Percentiles rank a stretch among this genome's conserved stretches.
These are phyloP conservation scores for Charaxes varanes DNA, from an alignment of 1,140 invertebrate genomes.

Conservation along the genomic window DNA sequence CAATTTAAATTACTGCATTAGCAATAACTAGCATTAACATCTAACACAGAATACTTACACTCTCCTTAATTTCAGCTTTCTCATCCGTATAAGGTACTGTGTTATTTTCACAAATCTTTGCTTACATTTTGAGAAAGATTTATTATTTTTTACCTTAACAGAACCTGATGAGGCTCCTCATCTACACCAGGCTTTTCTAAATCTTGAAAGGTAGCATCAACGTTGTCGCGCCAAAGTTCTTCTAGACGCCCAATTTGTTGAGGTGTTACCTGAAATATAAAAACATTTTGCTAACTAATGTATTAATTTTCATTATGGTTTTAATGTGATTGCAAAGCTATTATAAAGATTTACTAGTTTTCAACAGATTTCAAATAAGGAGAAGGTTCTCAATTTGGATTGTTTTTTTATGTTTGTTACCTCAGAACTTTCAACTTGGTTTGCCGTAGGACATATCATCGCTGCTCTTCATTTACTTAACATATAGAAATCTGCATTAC, in stretches of 20 bases:
- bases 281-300: no score
- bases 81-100: slow-evolving; percentile 97
- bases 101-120: slow-evolving; percentile 96
- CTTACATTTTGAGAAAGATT: slow-evolving; percentile 97
- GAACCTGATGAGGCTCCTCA: slow-evolving; percentile 96
- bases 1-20: no score
- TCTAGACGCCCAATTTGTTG: slow-evolving; percentile 98
- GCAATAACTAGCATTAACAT: not conserved
- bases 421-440: no score
- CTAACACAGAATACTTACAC: slow-evolving; percentile 81
- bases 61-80: slow-evolving; percentile 89
- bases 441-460: no score
- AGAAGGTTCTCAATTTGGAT: no score
- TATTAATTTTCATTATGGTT: no score
- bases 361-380: no score
- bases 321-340: no score
- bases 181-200: slow-evolving; percentile 98
- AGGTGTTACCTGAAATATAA: slow-evolving; percentile 87
- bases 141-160: slow-evolving; percentile 84
- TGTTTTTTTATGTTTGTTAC: no score
- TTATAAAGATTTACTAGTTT: no score
- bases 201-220: slow-evolving; percentile 97
- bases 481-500: no score
- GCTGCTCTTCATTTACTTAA: no score
- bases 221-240: slow-evolving; percentile 99